Conservation (phyloP, 2,888 invertebrate genomes). For the Myopa testacea region DNA sequence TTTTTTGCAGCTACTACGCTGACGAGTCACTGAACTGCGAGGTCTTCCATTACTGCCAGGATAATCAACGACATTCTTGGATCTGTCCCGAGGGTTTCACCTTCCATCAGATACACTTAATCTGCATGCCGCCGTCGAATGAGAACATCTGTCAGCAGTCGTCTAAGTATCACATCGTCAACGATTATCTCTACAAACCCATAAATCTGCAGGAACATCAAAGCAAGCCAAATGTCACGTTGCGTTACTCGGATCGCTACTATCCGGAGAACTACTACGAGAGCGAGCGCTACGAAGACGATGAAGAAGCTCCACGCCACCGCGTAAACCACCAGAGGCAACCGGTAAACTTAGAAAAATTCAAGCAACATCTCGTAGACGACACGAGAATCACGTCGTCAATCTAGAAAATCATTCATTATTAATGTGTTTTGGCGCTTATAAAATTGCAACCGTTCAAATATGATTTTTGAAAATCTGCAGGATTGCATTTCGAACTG, state of each 20-base stretch:
- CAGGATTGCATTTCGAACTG: too few relatives aligned
- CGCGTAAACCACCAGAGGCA: conserved; percentile 62
- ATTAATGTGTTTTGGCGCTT: too few relatives aligned
- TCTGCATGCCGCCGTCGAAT: conserved; percentile 91
- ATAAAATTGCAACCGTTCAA: too few relatives aligned
- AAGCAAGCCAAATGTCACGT: conserved; percentile 81
- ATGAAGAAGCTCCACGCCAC: conserved; percentile 62
- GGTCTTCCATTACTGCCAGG: conserved; percentile 94
- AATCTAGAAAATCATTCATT: too few relatives aligned
- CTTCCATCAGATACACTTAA: conserved; percentile 83
- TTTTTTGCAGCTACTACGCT: conserved; percentile 78
- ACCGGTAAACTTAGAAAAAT: conserved; percentile 53
- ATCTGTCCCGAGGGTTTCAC: conserved; percentile 89
- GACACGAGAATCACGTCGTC: too few relatives aligned
- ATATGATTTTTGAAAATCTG: too few relatives aligned
- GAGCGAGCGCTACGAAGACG: conserved; percentile 69
- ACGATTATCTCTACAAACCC: conserved; percentile 91
- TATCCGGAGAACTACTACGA: conserved; percentile 84
- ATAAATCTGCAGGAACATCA: conserved; percentile 86
- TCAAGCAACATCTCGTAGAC: too few relatives aligned
- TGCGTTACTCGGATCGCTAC: conserved; percentile 85
- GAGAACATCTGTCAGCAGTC: conserved; percentile 92
- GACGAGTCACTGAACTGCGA: conserved; percentile 90
- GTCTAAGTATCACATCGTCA: conserved; percentile 90
- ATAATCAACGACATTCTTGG: conserved; percentile 91